These are phyloP conservation scores for Pseudococcus jackbeardsleyi DNA, from an alignment of 2,888 invertebrate genomes.

Conservation along the genomic window DNA sequence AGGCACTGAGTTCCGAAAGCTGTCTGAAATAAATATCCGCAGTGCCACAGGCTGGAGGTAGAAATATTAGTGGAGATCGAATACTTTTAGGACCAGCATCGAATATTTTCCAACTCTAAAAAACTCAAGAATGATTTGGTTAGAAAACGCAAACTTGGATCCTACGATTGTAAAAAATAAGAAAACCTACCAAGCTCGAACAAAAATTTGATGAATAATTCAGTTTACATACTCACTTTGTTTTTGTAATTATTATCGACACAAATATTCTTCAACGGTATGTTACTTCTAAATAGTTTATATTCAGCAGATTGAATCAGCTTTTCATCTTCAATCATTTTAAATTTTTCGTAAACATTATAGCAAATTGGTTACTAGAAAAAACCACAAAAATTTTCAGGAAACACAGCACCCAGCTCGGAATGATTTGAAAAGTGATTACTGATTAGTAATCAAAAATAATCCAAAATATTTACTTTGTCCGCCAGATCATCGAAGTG, in stretches of 20 bases:
- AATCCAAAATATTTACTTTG: too few species aligned
- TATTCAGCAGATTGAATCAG: conserved; percentile 74
- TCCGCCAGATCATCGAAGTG: too few species aligned
- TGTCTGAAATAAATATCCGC: conserved; percentile 91
- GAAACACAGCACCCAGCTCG: too few species aligned
- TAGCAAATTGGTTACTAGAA: too few species aligned
- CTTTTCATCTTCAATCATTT: background rate
- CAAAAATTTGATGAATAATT: background rate
- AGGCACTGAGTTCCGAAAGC: conserved; percentile 82
- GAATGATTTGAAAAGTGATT: too few species aligned
- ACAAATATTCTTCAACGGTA: conserved; percentile 81
- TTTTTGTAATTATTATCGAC: conserved; percentile 85
- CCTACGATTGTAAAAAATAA: background rate
- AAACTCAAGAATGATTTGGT: background rate
- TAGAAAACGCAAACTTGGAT: background rate
- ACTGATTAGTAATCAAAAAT: too few species aligned
- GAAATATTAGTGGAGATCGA: conserved; percentile 83
- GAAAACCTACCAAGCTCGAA: too few species aligned
- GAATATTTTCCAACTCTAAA: conserved; percentile 86
- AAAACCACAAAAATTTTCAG: too few species aligned
- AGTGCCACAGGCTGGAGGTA: conserved; percentile 90
- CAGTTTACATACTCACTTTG: conserved; percentile 74
- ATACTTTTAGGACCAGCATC: conserved; percentile 88
- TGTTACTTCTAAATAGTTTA: conserved; percentile 82
- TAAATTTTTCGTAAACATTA: background rate